A percentile compares a stretch with the other conserved stretches of the same genome.
These are phyloP conservation scores for Hyla sarda DNA, from an alignment of 2,113 vertebrate genomes.

Conservation along the genomic window DNA sequence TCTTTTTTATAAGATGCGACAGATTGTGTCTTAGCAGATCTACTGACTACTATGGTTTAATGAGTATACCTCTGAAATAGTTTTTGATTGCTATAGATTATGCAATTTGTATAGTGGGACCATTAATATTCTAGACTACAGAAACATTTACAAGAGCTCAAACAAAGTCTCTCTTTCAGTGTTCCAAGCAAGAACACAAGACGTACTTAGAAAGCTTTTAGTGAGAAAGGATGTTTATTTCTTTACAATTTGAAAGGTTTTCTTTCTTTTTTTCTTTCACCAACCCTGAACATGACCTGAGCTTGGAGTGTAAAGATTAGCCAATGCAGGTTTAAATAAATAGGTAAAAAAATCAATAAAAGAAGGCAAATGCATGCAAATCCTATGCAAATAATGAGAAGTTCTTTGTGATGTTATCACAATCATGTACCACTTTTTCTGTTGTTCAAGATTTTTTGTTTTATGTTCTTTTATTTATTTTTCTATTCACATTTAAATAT, in stretches of 20 bases:
- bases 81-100: constrained; percentile 34
- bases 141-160: constrained; percentile 54
- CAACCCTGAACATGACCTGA: constrained; percentile 36
- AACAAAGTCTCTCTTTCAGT: constrained; percentile 48
- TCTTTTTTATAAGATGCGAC: neutral
- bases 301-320: constrained; percentile 17
- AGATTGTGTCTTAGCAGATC: neutral
- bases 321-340: constrained; percentile 25
- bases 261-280: constrained; percentile 29
- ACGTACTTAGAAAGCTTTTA: constrained; percentile 54
- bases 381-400: neutral
- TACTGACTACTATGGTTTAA: neutral
- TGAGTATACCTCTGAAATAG: constrained; percentile 3
- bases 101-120: constrained; percentile 14
- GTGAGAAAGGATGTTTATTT: constrained; percentile 53
- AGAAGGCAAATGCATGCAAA: too few species aligned
- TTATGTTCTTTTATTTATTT: too few species aligned
- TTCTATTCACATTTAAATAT: too few species aligned
- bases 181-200: constrained; percentile 49
- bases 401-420: neutral
- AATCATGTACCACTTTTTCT: too few species aligned
- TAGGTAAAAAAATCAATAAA: neutral
- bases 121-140: constrained; percentile 47
- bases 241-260: constrained; percentile 36
- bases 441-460: too few species aligned